Percentiles rank a stretch among this genome's conserved stretches.
Conservation (phyloP, 2,797 vertebrate genomes). For the Sebastes taczanowskii region DNA sequence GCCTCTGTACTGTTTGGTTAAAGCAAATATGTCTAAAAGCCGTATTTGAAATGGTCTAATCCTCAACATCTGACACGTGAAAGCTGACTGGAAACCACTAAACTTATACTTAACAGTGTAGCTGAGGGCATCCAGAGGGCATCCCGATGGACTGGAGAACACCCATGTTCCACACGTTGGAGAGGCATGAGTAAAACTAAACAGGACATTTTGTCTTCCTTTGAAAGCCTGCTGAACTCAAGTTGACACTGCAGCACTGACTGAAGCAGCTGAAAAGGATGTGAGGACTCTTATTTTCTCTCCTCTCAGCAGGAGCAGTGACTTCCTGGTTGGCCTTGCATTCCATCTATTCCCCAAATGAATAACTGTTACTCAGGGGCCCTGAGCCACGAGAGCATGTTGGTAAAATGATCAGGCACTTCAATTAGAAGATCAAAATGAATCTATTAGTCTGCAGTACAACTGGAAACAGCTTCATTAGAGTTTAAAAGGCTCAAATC, state of each 20-base stretch:
- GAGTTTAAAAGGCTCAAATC: constrained; percentile 1
- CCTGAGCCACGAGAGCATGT: neutral
- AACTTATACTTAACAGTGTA: neutral
- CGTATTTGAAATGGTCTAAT: too few species aligned
- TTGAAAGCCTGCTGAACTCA: neutral
- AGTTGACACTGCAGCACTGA: constrained; percentile 2
- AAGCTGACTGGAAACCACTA: too few species aligned
- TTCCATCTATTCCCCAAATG: constrained; percentile 47
- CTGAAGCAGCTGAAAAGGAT: constrained; percentile 19
- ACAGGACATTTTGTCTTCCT: neutral
- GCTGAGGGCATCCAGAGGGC: neutral
- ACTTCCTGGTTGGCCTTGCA: constrained; percentile 56
- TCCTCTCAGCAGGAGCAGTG: constrained; percentile 29
- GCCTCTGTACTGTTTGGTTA: too few species aligned
- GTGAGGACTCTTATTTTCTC: constrained; percentile 22
- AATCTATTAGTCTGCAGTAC: neutral
- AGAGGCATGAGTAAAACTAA: neutral
- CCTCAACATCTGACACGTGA: too few species aligned
- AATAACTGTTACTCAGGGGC: neutral
- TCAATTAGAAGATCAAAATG: neutral
- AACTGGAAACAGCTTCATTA: neutral
- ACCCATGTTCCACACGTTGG: neutral
- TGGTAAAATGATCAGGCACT: neutral
- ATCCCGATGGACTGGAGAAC: neutral
- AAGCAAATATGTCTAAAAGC: too few species aligned